Evolutionary conservation across 2,113 vertebrate genomes (phyloP), one percentile per base, ranked within the genome.

Genomic region (Myxocyprinus asiaticus): DNA sequence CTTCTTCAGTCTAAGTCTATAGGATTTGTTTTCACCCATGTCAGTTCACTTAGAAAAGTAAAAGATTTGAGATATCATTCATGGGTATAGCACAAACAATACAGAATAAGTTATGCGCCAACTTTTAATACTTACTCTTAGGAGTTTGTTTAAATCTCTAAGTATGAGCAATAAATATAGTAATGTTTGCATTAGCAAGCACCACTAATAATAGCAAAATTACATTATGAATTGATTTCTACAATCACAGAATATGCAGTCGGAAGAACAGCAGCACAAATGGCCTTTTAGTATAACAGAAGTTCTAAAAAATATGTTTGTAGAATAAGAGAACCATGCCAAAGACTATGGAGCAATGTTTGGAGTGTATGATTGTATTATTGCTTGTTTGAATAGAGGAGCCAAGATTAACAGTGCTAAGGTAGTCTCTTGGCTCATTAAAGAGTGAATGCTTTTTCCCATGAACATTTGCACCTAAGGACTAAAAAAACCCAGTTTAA

Each of bases 391-490:
- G 6, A 78, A 67, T 66, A 78, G 69, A 78, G 22, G 17, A 78
- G 81, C 83, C 83, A 88, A 84, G 69, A 82, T 80, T 69, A 86
- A 85, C 79, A 86, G 42, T 81, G 45, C 68, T 72, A 66, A 67
- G 71, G 50, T 63, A 48, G 67, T 82, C 1, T 33, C 76, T 81
- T 72, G 76, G 66, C 69, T 84, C 67, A 84, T 81, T 81, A 84
- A 84, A 84, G 17, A 69, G 65, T 68, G 67, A 83, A 74, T 77
- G 59, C 43, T 77, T 83, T 86, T 86, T 85, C 85, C 80, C 83
- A 82, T 86, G 80, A 75, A 84, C 67, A 50, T 79, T 65, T 81
- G 70, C 55, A 87, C 71, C 81, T 64, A 64, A 75, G 78, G 74
- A 15, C 55, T n/a, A 58, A 70, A 81, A 61, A 76, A 33, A 43